These are phyloP conservation scores for Elanus axillaris DNA, from an alignment of 2,113 vertebrate genomes.

Conservation along the genomic window DNA sequence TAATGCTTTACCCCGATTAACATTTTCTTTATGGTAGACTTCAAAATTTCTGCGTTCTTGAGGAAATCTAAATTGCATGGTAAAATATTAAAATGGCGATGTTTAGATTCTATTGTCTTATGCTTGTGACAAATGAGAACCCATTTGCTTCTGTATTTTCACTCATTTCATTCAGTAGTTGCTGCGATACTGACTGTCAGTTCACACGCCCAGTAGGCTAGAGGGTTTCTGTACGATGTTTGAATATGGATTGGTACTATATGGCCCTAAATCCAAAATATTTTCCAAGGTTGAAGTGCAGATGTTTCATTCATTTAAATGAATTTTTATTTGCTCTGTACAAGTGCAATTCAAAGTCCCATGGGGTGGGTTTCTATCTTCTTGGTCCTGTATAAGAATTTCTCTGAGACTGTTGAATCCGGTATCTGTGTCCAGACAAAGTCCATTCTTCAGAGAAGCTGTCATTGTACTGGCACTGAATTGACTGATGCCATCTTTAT, in stretches of 20 bases:
- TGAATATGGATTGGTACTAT: background rate
- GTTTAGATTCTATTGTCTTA: background rate
- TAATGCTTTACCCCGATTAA: background rate
- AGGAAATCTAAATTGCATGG: background rate
- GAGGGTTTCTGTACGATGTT: background rate
- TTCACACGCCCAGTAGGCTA: background rate
- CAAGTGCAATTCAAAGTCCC: background rate
- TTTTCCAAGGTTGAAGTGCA: background rate
- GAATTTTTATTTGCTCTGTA: background rate
- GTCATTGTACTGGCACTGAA: background rate
- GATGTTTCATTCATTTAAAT: background rate
- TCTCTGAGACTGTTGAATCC: background rate
- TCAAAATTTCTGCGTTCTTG: background rate
- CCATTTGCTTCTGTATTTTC: background rate
- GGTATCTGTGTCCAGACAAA: background rate
- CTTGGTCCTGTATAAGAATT: background rate
- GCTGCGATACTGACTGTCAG: background rate
- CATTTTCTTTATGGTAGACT: background rate
- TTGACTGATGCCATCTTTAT: background rate
- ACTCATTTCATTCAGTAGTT: background rate
- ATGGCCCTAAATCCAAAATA: background rate
- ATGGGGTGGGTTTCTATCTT: background rate
- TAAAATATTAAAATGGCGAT: background rate
- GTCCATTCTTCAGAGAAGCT: background rate
- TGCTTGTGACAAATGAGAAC: background rate